Percentiles rank a stretch among this genome's conserved stretches.
Evolutionary conservation across 2,888 invertebrate genomes (phyloP).

Genomic region (Chymomyza procnemis): DNA sequence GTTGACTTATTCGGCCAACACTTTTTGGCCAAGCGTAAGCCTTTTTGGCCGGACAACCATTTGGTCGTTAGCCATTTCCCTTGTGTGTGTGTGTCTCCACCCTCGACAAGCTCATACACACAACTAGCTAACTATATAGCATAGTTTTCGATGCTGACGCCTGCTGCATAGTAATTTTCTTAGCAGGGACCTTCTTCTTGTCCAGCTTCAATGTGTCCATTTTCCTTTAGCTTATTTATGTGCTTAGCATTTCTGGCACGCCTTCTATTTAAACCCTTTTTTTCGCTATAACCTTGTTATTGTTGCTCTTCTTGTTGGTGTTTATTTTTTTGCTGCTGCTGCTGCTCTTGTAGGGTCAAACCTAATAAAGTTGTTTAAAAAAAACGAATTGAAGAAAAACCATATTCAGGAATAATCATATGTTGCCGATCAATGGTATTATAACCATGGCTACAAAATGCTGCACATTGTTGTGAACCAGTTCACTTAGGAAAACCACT

Average conservation of each 20-base stretch:
- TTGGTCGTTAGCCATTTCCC: constrained; percentile 44
- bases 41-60: not conserved
- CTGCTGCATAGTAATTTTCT: constrained; percentile 66
- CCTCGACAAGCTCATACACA: not conserved
- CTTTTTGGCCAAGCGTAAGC: constrained; percentile 3
- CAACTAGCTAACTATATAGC: constrained; percentile 49
- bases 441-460: constrained; percentile 65
- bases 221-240: constrained; percentile 58
- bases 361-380: constrained; percentile 71
- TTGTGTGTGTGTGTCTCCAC: constrained; percentile 3
- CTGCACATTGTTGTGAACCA: constrained; percentile 36
- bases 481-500: constrained; percentile 32
- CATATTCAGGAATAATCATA: constrained; percentile 72
- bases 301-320: constrained; percentile 38
- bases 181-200: constrained; percentile 3
- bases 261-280: constrained; percentile 56
- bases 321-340: not conserved
- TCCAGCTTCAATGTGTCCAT: not conserved
- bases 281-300: constrained; percentile 45
- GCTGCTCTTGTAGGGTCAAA: constrained; percentile 34
- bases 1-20: constrained; percentile 65
- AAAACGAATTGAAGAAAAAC: constrained; percentile 37
- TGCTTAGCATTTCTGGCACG: constrained; percentile 70
- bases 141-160: constrained; percentile 68
- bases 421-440: constrained; percentile 65